Conservation (phyloP, 2,888 invertebrate genomes). For the Caenorhabditis uteleia region DNA sequence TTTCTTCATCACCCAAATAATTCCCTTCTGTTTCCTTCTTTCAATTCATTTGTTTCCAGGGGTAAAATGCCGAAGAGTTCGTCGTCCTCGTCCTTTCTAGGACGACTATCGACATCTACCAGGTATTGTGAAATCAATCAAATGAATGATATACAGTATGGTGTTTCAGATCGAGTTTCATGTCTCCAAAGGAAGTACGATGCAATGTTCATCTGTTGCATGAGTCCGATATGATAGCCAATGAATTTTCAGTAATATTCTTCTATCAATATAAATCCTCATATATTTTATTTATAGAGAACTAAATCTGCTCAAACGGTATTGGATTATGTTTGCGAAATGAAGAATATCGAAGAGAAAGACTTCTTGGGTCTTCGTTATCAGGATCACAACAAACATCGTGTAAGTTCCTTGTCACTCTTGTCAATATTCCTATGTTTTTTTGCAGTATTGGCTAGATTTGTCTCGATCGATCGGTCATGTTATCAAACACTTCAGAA, state of each 20-base stretch:
- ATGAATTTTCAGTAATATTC: conserved; percentile 62
- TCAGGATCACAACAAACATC: conserved; percentile 85
- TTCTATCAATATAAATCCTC: background rate
- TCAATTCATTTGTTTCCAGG: conserved; percentile 13
- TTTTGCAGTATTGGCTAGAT: conserved; percentile 89
- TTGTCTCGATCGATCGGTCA: conserved; percentile 80
- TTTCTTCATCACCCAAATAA: background rate
- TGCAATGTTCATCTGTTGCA: conserved; percentile 65
- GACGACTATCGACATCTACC: conserved; percentile 44
- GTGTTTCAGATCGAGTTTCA: conserved; percentile 42
- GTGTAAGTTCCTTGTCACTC: conserved; percentile 76
- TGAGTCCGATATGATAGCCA: conserved; percentile 58
- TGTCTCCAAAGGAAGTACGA: conserved; percentile 52
- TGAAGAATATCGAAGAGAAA: conserved; percentile 87
- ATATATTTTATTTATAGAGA: conserved; percentile 51
- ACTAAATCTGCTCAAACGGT: conserved; percentile 81
- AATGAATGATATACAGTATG: background rate
- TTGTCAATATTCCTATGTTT: background rate
- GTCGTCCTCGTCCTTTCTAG: conserved; percentile 47
- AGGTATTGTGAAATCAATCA: conserved; percentile 6
- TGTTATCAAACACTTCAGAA: conserved; percentile 87
- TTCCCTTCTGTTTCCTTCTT: background rate
- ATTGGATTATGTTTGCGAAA: conserved; percentile 87
- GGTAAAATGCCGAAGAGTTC: conserved; percentile 49
- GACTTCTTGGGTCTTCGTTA: conserved; percentile 92